A percentile compares a stretch with the other conserved stretches of the same genome.
Evolutionary conservation across 2,113 vertebrate species (phyloP).

Genomic region (Hiodon tergisus): DNA sequence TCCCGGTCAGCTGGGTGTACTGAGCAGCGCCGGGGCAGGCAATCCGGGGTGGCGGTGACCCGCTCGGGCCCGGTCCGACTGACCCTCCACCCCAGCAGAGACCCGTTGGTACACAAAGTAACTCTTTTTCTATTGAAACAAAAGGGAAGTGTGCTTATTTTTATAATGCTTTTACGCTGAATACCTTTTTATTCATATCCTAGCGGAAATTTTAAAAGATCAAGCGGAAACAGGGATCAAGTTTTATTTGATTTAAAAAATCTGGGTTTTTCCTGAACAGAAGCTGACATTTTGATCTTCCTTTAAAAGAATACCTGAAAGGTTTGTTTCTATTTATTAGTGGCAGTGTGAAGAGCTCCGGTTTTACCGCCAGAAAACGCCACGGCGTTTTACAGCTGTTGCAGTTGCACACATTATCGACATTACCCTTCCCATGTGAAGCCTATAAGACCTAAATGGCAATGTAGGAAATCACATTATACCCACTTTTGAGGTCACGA

Average conservation of each 20-base stretch:
- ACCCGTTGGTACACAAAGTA: constrained; percentile 69
- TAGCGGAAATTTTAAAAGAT: constrained; percentile 44
- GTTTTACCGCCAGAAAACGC: too few species aligned
- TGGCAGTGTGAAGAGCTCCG: too few species aligned
- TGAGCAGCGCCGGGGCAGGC: constrained; percentile 51
- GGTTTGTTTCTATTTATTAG: too few species aligned
- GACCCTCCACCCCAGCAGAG: constrained; percentile 30
- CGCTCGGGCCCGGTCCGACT: not conserved
- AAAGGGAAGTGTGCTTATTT: constrained; percentile 93
- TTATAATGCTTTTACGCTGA: constrained; percentile 83
- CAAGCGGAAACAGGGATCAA: constrained; percentile 16
- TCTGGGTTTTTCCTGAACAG: constrained; percentile 46
- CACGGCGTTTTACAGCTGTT: too few species aligned
- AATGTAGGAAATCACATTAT: too few species aligned
- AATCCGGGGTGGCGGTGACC: not conserved
- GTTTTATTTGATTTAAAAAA: constrained; percentile 51
- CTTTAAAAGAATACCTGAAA: too few species aligned
- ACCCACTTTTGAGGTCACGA: too few species aligned
- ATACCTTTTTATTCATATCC: constrained; percentile 75
- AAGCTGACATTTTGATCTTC: not conserved
- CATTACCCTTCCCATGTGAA: too few species aligned
- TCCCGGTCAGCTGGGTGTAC: constrained; percentile 97
- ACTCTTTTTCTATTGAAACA: constrained; percentile 74
- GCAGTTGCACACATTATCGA: too few species aligned
- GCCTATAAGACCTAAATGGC: too few species aligned